Conservation (phyloP, 2,888 invertebrate genomes). For the Venusia cambrica region DNA sequence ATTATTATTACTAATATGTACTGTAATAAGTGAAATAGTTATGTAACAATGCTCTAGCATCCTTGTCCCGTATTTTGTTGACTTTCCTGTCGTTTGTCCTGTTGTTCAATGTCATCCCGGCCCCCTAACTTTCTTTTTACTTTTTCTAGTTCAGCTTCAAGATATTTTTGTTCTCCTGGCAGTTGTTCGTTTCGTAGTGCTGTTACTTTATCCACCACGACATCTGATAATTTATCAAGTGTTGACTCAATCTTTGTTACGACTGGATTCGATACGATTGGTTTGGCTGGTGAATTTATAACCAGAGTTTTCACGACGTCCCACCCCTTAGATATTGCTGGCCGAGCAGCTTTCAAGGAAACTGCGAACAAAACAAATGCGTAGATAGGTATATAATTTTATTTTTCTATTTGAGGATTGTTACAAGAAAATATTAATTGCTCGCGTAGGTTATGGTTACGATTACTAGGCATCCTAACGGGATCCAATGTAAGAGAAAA, state of each 20-base stretch:
- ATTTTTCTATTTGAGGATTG: too few species aligned
- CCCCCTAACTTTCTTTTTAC: constrained; percentile 40
- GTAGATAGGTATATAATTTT: too few species aligned
- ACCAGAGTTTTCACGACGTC: constrained; percentile 41
- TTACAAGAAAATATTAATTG: too few species aligned
- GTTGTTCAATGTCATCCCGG: too few species aligned
- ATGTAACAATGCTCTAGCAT: too few species aligned
- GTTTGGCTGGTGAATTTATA: constrained; percentile 41
- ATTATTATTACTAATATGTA: too few species aligned
- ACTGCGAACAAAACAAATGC: constrained; percentile 65
- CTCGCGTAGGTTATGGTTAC: too few species aligned
- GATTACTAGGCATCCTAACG: too few species aligned
- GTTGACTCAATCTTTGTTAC: constrained; percentile 45
- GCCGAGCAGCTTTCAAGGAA: constrained; percentile 57
- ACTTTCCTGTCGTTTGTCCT: too few species aligned
- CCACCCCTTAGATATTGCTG: constrained; percentile 54
- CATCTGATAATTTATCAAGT: constrained; percentile 33
- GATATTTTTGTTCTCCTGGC: constrained; percentile 49
- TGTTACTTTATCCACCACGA: constrained; percentile 39
- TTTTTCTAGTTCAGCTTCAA: constrained; percentile 53
- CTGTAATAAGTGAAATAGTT: too few species aligned
- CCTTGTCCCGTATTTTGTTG: too few species aligned
- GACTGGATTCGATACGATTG: constrained; percentile 47
- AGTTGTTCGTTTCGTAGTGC: constrained; percentile 46
- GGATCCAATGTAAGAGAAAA: too few species aligned